Base-by-base conservation (phyloP, 2,888 invertebrate species). In the Calephelis perditalis region DNA sequence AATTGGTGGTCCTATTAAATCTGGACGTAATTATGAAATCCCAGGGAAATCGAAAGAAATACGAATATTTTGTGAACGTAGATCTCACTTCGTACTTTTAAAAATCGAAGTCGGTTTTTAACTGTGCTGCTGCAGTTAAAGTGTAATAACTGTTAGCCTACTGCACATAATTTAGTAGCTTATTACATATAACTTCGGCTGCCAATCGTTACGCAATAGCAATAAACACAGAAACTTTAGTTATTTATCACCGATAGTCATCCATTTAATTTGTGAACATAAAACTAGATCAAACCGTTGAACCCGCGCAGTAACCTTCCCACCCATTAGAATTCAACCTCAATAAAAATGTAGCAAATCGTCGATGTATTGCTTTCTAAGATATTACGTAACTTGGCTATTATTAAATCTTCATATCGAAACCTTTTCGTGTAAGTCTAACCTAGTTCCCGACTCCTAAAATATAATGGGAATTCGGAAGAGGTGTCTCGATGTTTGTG, bases 241-340 rank as follows among this genome's bases (percentile, higher is more conserved):
- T 4, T 36, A 11, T 15, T 7, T 36, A 54, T 36, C 6, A 35
- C n/a, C 7, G n/a, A 52, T 11, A 52, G 52, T 10, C 36, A 36
- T 52, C 36, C 52, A 11, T 52, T 52, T 52, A 11, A 52, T 52
- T 52, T 52, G 52, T 36, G 36, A n/a, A 52, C 36, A 52, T 35
- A 6, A 52, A 52, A 52, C 52, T 36, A 36, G 52, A 52, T 35
- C 36, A 52, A 40, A 5, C 8, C 40, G 40, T 40, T 40, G 40
- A 52, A 52, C n/a, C 26, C 52, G 11, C 35, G 7, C 52, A 36
- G 36, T 52, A 52, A 52, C 52, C 35, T 52, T 52, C 52, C 35
- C 35, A 26, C 26, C 36, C 52, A 52, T 36, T 52, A 52, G 52
- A 52, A 52, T 36, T 52, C 11, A 52, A 52, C 52, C 52, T 52